These are phyloP conservation scores for Rhinichthys klamathensis DNA, from an alignment of 2,113 vertebrate species.

Conservation along the genomic window DNA sequence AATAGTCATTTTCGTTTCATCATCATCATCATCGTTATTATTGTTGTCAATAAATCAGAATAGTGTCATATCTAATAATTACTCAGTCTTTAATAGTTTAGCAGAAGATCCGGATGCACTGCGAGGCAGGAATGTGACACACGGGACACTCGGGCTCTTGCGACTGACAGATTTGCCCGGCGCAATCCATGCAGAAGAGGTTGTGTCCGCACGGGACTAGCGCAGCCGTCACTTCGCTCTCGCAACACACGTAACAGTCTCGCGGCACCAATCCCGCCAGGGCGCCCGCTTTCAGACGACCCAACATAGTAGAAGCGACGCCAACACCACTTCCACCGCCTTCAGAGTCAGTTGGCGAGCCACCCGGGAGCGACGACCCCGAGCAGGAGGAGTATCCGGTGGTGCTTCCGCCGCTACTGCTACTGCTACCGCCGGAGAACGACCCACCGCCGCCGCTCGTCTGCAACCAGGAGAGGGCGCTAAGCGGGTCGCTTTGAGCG, in stretches of 20 bases:
- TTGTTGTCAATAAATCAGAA: conserved; percentile 69
- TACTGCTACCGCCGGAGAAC: conserved; percentile 83
- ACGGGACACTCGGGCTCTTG: conserved; percentile 89
- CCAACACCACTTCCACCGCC: conserved; percentile 72
- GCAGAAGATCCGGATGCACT: conserved; percentile 99
- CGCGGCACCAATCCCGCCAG: conserved; percentile 70
- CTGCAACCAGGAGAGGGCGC: conserved; percentile 87
- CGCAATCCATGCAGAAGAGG: conserved; percentile 99
- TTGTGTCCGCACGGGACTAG: conserved; percentile 96
- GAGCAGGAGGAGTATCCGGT: conserved; percentile 87
- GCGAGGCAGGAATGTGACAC: conserved; percentile 90
- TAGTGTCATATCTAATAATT: conserved; percentile 73
- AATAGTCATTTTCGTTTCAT: conserved; percentile 40
- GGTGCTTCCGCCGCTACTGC: conserved; percentile 77
- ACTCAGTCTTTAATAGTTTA: conserved; percentile 74
- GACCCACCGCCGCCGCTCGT: conserved; percentile 69
- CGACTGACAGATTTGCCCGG: conserved; percentile 91
- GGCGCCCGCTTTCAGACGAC: conserved; percentile 72
- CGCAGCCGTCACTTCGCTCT: conserved; percentile 93
- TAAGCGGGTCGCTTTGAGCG: conserved; percentile 86
- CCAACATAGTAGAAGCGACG: conserved; percentile 69
- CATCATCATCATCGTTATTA: conserved; percentile 62
- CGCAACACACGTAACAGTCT: conserved; percentile 92
- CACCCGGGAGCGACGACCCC: conserved; percentile 84
- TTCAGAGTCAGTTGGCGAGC: conserved; percentile 84